These are phyloP conservation scores for Saccostrea glomerata DNA, from an alignment of 1,140 invertebrate genomes.

Conservation along the genomic window DNA sequence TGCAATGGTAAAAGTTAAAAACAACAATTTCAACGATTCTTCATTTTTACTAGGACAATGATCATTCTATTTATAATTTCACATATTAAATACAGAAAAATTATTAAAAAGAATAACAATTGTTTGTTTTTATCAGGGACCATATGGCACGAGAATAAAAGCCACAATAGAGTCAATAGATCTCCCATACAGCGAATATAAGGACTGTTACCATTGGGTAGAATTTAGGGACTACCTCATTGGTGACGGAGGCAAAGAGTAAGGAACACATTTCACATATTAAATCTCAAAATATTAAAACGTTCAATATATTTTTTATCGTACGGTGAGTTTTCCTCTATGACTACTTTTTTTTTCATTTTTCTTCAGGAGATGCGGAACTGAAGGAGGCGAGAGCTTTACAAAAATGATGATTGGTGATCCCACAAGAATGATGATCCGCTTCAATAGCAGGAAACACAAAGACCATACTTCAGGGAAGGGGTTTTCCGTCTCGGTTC, in stretches of 20 bases:
- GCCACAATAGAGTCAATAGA: background rate
- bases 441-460: background rate
- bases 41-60: no score
- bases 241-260: conserved; percentile 15
- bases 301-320: no score
- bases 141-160: background rate
- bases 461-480: background rate
- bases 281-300: no score
- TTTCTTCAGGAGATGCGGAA: background rate
- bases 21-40: no score
- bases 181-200: background rate
- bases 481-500: background rate
- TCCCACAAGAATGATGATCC: background rate
- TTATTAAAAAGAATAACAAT: no score
- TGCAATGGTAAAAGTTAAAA: no score
- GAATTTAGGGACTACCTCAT: conserved; percentile 8
- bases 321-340: no score
- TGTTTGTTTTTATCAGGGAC: background rate
- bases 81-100: no score
- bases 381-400: background rate
- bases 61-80: no score
- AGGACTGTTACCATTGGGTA: conserved; percentile 10
- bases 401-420: background rate
- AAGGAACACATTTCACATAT: background rate
- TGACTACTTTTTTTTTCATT: no score